Evolutionary conservation across 2,113 vertebrate species (phyloP).

Genomic region (Phoenicopterus ruber): DNA sequence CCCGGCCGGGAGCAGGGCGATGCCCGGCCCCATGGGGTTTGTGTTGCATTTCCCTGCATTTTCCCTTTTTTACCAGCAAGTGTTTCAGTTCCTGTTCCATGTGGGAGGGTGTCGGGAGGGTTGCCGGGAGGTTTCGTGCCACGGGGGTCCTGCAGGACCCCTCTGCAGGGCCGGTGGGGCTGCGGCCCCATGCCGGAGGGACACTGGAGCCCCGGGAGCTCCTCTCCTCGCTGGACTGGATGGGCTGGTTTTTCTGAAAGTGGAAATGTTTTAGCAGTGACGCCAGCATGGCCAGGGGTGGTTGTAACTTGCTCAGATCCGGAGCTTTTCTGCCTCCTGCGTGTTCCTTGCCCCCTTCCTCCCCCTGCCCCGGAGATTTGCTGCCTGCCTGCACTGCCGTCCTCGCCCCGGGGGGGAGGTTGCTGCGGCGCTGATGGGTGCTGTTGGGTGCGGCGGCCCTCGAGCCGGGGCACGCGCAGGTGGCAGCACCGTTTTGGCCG

Average conservation of each 20-base stretch:
- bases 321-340: slow-evolving; percentile 2
- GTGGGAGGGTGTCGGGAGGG: neutral
- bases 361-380: neutral
- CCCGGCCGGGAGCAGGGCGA: accelerated
- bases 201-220: neutral
- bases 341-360: neutral
- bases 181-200: neutral
- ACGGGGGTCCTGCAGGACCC: neutral
- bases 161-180: neutral
- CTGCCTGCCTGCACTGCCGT: neutral
- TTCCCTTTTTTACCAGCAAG: neutral
- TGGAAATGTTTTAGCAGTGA: slow-evolving; percentile 53
- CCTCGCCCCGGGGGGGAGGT: neutral
- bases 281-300: slow-evolving; percentile 12
- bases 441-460: neutral
- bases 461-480: neutral
- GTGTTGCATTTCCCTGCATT: neutral
- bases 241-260: slow-evolving; percentile 46
- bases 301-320: slow-evolving; percentile 27
- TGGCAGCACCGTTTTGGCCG: neutral
- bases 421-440: neutral
- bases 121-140: neutral
- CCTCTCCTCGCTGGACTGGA: neutral
- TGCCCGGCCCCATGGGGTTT: neutral
- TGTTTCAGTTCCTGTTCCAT: neutral